Percentiles rank a stretch among this genome's conserved stretches.
Conservation (phyloP, 2,113 vertebrate species). For the Cheilinus undulatus region DNA sequence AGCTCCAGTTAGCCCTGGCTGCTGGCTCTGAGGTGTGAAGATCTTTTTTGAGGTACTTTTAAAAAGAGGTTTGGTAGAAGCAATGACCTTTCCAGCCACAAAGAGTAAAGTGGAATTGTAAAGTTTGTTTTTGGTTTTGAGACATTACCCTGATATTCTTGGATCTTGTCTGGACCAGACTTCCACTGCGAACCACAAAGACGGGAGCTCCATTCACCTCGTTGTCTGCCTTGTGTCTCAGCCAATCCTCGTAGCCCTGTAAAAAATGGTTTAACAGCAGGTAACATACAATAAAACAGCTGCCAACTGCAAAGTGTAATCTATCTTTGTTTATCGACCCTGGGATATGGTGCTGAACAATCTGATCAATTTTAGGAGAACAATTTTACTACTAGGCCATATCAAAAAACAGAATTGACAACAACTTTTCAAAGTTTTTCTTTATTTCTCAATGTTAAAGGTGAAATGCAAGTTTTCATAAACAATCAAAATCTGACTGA, state of each 20-base stretch:
- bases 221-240: constrained; percentile 97
- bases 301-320: not conserved
- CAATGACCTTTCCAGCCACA: not conserved
- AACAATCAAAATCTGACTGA: not conserved
- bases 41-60: not conserved
- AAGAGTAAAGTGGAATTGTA: not conserved
- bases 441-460: not conserved
- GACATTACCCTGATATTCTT: constrained; percentile 94
- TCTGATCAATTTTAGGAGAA: too few relatives aligned
- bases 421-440: not conserved
- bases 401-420: too few relatives aligned
- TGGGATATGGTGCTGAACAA: not conserved
- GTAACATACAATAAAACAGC: not conserved
- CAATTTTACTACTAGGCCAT: too few relatives aligned
- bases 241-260: constrained; percentile 98
- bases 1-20: not conserved
- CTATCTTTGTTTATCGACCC: not conserved
- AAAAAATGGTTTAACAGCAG: not conserved
- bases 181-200: constrained; percentile 96
- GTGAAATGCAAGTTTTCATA: not conserved
- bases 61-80: not conserved
- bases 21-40: not conserved
- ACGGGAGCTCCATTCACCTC: constrained; percentile 98
- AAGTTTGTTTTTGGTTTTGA: not conserved
- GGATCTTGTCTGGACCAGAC: constrained; percentile 97